Evolutionary conservation across 2,797 vertebrate species (phyloP).

Genomic region (Rallus crepitans): DNA sequence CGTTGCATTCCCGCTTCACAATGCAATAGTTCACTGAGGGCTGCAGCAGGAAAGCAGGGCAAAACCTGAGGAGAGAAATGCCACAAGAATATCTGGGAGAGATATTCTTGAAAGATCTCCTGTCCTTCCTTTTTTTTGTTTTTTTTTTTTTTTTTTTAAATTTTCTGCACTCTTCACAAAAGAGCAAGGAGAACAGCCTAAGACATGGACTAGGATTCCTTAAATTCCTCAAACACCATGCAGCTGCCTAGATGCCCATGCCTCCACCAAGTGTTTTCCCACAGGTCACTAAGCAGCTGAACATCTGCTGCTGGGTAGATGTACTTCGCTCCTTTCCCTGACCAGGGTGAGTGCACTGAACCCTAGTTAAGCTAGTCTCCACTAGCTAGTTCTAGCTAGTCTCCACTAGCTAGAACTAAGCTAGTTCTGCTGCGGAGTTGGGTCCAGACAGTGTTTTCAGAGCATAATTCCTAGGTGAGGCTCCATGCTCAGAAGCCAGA

Average conservation of each 20-base stretch:
- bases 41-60: background rate
- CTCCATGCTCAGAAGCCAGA: background rate
- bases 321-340: background rate
- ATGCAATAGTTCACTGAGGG: background rate
- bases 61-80: background rate
- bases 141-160: background rate
- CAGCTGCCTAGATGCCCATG: conserved; percentile 41
- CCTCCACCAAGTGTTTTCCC: conserved; percentile 46
- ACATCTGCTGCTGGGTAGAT: conserved; percentile 35
- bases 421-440: conserved; percentile 1
- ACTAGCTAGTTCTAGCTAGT: background rate
- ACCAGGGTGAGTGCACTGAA: background rate
- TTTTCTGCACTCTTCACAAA: background rate
- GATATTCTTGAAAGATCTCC: background rate
- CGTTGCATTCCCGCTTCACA: background rate
- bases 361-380: conserved; percentile 33
- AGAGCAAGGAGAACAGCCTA: conserved; percentile 11
- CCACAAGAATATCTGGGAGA: background rate
- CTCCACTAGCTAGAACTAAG: background rate
- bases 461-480: conserved; percentile 5
- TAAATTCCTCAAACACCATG: conserved; percentile 43
- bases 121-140: background rate
- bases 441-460: conserved; percentile 21
- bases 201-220: conserved; percentile 31
- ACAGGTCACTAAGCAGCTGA: conserved; percentile 55